Conservation (phyloP, 2,113 vertebrate genomes). For the Psilopogon haemacephalus region DNA sequence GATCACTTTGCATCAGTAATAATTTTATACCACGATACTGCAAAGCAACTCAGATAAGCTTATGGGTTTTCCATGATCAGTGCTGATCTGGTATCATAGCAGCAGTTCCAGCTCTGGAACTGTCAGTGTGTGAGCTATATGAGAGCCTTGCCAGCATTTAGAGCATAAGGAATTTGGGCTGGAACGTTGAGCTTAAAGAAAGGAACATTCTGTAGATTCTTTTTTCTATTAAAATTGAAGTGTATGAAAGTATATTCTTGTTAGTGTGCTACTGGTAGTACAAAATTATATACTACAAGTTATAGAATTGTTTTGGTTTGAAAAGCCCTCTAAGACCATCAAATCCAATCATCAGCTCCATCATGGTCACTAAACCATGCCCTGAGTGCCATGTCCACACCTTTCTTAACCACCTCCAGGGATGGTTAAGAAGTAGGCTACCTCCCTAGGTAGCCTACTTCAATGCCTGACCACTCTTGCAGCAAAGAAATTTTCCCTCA, state of each 20-base stretch:
- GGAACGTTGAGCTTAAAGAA: background rate
- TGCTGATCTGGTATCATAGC: background rate
- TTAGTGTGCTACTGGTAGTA: too few species aligned
- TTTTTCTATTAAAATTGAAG: background rate
- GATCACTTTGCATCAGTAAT: background rate
- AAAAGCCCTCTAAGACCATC: too few species aligned
- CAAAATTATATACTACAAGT: background rate
- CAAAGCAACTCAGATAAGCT: background rate
- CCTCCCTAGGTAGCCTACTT: too few species aligned
- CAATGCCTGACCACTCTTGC: too few species aligned
- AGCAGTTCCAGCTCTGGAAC: background rate
- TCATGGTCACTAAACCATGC: too few species aligned
- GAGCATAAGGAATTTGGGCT: background rate
- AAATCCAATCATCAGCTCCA: too few species aligned
- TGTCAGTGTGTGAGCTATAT: background rate
- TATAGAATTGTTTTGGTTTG: too few species aligned
- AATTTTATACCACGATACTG: background rate
- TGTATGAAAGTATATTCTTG: rapidly evolving
- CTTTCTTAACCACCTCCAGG: too few species aligned
- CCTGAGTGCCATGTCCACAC: too few species aligned
- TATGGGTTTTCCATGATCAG: background rate
- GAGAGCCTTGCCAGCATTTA: background rate
- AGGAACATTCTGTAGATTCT: background rate
- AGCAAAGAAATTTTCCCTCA: too few species aligned
- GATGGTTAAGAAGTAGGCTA: too few species aligned